Base-by-base conservation (phyloP, 1,140 invertebrate genomes). In the Ceratosolen fusciceps region DNA sequence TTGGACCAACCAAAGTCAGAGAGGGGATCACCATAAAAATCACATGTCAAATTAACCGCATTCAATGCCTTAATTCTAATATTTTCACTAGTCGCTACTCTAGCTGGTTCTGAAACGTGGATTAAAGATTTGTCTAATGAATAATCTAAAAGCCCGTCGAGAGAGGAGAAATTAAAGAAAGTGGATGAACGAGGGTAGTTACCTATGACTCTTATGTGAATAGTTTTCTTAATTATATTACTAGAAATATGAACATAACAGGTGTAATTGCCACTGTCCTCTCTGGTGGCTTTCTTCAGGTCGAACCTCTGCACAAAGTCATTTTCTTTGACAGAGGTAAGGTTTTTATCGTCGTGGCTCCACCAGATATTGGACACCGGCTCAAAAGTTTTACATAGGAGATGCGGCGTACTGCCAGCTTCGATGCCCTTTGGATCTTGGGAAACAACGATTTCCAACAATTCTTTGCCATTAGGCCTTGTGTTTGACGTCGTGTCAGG, bases 21-120 rank as follows among this genome's bases (percentile, higher is more conserved):
- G 65, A 93, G 85, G 12, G 93, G 93, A 85, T 92, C 93, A 31
- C 93, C 92, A 83, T 92, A 85, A 62, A 93, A 86, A 43, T 91
- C 82, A 81, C 93, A 94, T 37, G 86, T 90, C 73, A 94, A 82
- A 58, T 90, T 85, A 26, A 90, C 90, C 54, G 86, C 82, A 67
- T 91, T 85, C 24, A 89, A 87, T 19, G 92, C 88, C 84, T 92
- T 93, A 29, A 89, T 86, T 77, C 90, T 91, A 1, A 91, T 84
- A 70, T 87, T 85, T 24, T 90, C 85, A 62, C 89, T 91, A 74
- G 89, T 80, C 54, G 86, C 79, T 75, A 92, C 84, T 82, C 89
- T 90, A 78, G 88, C 92, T 54, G 92, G 90, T 84, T 92, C 91
- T 91, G 31, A 62, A 62, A 62, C 8, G 4, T n/a, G n/a, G n/a